Evolutionary conservation across 1,140 invertebrate genomes (phyloP).

Genomic region (Gonatopus flavifemur): DNA sequence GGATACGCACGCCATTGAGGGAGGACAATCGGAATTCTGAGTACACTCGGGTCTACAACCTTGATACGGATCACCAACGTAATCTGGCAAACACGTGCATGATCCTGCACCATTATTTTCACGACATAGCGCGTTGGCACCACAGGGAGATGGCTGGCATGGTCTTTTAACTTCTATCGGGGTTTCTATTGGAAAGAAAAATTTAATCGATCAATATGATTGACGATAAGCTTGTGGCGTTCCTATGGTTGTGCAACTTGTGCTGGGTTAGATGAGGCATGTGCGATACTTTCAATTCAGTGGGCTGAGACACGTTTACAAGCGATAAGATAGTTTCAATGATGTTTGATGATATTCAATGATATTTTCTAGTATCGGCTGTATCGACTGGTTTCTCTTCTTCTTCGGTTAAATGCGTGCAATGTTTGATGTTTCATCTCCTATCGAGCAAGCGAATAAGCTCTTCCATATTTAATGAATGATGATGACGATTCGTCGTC

Average conservation of each 20-base stretch:
- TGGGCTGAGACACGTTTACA: background rate
- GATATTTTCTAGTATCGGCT: no score
- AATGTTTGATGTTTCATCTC: no score
- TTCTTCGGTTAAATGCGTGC: no score
- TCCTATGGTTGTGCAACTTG: no score
- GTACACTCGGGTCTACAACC: constrained; percentile 77
- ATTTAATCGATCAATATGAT: no score
- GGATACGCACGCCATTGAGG: constrained; percentile 64
- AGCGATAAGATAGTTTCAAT: background rate
- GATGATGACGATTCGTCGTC: no score
- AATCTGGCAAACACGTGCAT: constrained; percentile 71
- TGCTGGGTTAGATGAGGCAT: background rate
- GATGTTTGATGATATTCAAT: no score
- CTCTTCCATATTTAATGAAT: no score
- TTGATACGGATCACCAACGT: constrained; percentile 70
- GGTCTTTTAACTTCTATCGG: constrained; percentile 55
- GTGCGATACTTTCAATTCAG: background rate
- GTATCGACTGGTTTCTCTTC: no score
- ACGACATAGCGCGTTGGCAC: constrained; percentile 60
- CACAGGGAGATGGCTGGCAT: constrained; percentile 69
- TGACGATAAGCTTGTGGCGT: no score
- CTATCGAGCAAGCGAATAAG: no score
- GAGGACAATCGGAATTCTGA: constrained; percentile 66
- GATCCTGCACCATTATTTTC: constrained; percentile 53
- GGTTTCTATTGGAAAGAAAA: constrained; percentile 46